Evolutionary conservation across 1,140 invertebrate genomes (phyloP).

Genomic region (Papilio aristodemus): DNA sequence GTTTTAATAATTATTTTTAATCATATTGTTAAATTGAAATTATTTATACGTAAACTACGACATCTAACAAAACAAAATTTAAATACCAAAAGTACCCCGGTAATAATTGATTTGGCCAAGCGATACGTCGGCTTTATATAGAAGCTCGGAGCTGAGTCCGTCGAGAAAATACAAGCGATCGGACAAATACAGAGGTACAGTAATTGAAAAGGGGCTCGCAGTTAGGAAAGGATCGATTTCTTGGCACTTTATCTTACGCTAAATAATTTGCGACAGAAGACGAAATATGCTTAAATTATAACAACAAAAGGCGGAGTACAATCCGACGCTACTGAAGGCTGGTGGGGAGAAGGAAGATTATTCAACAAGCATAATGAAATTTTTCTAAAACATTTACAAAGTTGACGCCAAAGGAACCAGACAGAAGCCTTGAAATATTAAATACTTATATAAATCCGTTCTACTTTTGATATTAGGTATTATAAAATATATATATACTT

Average conservation of each 20-base stretch:
- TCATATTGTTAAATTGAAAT: constrained; percentile 31
- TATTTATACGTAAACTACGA: constrained; percentile 21
- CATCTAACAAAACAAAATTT: constrained; percentile 28
- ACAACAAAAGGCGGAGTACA: neutral
- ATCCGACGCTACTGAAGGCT: neutral
- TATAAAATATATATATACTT: constrained; percentile 71
- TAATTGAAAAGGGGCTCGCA: constrained; percentile 74
- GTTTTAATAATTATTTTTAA: constrained; percentile 26
- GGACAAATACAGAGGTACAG: constrained; percentile 53
- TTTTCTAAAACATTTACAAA: neutral
- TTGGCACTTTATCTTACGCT: constrained; percentile 77
- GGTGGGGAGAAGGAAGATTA: neutral
- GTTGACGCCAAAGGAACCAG: neutral
- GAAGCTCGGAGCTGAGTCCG: neutral
- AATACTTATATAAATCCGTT: constrained; percentile 56
- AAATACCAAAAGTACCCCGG: constrained; percentile 50
- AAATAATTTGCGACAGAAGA: constrained; percentile 46
- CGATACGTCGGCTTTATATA: constrained; percentile 36
- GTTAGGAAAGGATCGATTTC: constrained; percentile 66
- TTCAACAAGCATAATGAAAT: neutral
- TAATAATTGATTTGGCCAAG: constrained; percentile 44
- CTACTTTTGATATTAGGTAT: constrained; percentile 62
- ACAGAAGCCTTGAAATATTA: constrained; percentile 56
- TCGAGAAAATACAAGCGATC: constrained; percentile 28
- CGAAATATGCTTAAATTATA: constrained; percentile 4